Conservation (phyloP, 2,113 vertebrate species). For the human (Homo sapiens) region GRCh38 chr1:73476001-73476500, state of each 20-base stretch:
- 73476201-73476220: not conserved
- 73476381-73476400: not conserved
- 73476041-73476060: not conserved
- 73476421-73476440: not conserved
- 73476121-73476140: not conserved
- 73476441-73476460: not conserved
- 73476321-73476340: not conserved
- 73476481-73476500: not conserved
- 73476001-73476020: not conserved
- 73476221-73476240: not conserved
- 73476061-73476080: not conserved
- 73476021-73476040: not conserved
- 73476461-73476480: not conserved
- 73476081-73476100: not conserved
- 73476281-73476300: not conserved
- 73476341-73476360: not conserved
- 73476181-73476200: not conserved
- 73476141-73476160: not conserved
- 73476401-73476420: not conserved
- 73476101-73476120: not conserved
- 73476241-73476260: not conserved
- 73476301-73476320: not conserved
- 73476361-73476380: not conserved
- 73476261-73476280: not conserved
- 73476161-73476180: not conserved